Evolutionary conservation across 2,888 invertebrate species (phyloP).

Genomic region (Pterostichus madidus): DNA sequence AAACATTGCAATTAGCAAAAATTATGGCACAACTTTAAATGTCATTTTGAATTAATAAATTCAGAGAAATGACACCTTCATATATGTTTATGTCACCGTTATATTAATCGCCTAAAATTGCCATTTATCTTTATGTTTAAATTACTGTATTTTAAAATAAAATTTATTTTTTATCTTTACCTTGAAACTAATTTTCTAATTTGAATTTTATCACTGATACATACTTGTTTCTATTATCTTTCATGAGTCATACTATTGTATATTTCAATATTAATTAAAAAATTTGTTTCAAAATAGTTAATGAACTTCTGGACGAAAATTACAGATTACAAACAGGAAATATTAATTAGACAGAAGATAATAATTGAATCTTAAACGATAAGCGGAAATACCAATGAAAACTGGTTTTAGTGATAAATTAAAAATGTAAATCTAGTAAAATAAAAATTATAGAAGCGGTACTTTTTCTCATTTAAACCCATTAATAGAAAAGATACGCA

Average conservation of each 20-base stretch:
- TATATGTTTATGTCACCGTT: neutral
- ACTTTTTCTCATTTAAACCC: constrained; percentile 40
- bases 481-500: neutral
- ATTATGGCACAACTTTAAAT: constrained; percentile 5
- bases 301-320: constrained; percentile 28
- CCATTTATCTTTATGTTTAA: neutral
- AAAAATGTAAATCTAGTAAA: constrained; percentile 10
- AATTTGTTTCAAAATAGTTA: neutral
- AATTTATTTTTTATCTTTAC: constrained; percentile 26
- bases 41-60: constrained; percentile 13
- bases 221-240: neutral
- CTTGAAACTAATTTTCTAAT: constrained; percentile 23
- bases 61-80: constrained; percentile 13
- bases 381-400: constrained; percentile 30
- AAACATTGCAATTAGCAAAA: constrained; percentile 4
- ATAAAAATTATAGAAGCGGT: constrained; percentile 17
- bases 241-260: constrained; percentile 14
- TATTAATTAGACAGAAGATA: constrained; percentile 29
- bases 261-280: neutral
- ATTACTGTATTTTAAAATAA: neutral
- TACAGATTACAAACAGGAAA: constrained; percentile 21
- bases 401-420: constrained; percentile 4
- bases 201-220: constrained; percentile 24
- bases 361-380: constrained; percentile 24
- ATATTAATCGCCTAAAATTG: constrained; percentile 9